These are phyloP conservation scores for Lithobates pipiens DNA, from an alignment of 2,797 vertebrate genomes.

Conservation along the genomic window DNA sequence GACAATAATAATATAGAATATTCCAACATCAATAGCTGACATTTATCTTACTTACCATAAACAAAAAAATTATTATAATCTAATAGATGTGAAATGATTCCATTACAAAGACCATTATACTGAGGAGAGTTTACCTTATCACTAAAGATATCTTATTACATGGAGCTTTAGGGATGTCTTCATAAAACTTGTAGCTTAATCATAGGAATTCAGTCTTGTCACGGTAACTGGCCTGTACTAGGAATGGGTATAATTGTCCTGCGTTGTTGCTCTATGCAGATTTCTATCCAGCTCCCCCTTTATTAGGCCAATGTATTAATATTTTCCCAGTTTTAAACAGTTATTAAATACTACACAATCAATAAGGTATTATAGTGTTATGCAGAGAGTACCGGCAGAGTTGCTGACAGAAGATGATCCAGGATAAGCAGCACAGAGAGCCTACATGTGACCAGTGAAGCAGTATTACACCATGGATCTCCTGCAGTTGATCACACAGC, in stretches of 20 bases:
- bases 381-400: too few species aligned
- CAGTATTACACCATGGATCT: too few species aligned
- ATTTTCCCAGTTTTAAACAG: neutral
- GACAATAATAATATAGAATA: conserved; percentile 45
- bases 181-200: conserved; percentile 18
- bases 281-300: too few species aligned
- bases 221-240: neutral
- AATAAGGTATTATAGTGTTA: too few species aligned
- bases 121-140: conserved; percentile 20
- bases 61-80: conserved; percentile 45
- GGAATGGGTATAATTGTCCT: neutral
- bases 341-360: too few species aligned
- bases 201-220: neutral
- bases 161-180: neutral
- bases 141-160: conserved; percentile 45
- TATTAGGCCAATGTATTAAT: neutral
- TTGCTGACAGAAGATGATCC: too few species aligned
- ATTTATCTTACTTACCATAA: conserved; percentile 53
- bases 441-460: too few species aligned
- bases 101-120: conserved; percentile 26
- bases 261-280: neutral
- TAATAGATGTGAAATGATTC: conserved; percentile 46
- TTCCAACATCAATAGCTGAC: conserved; percentile 33
- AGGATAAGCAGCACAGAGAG: too few species aligned
- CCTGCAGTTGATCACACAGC: too few species aligned